Conservation (phyloP, 2,113 vertebrate genomes). For the Gymnogyps californianus region DNA sequence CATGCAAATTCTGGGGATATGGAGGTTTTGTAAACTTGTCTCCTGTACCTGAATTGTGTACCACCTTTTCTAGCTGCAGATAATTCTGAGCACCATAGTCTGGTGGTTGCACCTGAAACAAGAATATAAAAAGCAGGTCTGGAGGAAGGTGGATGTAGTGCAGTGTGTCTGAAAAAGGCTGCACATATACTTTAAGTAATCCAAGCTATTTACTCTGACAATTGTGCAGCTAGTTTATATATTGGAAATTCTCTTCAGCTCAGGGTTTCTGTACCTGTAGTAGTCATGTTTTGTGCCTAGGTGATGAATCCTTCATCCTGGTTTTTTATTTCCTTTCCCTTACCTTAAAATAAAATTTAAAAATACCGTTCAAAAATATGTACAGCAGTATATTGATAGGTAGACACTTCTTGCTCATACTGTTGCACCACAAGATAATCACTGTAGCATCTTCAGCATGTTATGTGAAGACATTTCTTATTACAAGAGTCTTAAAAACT, state of each 20-base stretch:
- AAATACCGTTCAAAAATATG: rapidly evolving
- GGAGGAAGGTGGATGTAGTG: neutral
- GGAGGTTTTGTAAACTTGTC: neutral
- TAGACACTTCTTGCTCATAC: neutral
- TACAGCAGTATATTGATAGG: neutral
- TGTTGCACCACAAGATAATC: neutral
- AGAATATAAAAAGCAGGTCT: neutral
- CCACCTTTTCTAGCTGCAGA: neutral
- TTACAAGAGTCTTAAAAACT: neutral
- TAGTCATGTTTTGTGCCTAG: neutral
- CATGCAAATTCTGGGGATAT: neutral
- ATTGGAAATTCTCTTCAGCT: neutral
- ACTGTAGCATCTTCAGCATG: neutral
- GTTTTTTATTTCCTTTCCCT: neutral
- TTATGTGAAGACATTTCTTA: neutral
- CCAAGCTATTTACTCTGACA: neutral
- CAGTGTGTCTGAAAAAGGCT: neutral
- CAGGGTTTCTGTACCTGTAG: neutral
- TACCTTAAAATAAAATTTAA: neutral
- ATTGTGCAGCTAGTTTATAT: neutral
- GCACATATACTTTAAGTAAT: neutral
- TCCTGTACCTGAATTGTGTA: neutral
- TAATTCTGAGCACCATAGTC: neutral
- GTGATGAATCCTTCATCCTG: neutral
- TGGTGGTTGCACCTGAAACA: neutral